phyloP scores from a whole-genome alignment of 1,140 invertebrate genomes.

The Diachasmimorpha longicaudata region DNA sequence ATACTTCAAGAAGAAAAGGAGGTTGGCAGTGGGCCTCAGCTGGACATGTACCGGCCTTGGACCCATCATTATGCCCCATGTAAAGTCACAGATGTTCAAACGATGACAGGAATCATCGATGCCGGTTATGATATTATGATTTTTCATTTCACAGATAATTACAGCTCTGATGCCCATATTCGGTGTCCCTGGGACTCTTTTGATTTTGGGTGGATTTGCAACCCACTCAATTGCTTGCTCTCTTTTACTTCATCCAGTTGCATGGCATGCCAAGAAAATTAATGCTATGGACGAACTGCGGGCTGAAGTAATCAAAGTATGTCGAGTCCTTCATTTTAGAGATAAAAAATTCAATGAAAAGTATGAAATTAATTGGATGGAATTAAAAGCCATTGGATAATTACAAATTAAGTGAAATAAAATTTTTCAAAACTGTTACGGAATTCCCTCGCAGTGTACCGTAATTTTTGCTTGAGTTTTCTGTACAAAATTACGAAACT shows the following conservation, averaged over 20 bases:
- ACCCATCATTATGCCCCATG: slow-evolving; percentile 61
- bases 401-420: too few relatives aligned
- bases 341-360: too few relatives aligned
- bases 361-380: too few relatives aligned
- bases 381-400: too few relatives aligned
- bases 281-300: neutral
- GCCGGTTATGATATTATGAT: neutral
- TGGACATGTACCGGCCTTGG: slow-evolving; percentile 60
- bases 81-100: slow-evolving; percentile 32
- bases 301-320: slow-evolving; percentile 15
- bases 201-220: slow-evolving; percentile 66
- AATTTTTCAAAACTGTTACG: too few relatives aligned
- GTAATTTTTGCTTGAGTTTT: too few relatives aligned
- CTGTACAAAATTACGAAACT: too few relatives aligned
- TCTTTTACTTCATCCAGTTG: slow-evolving; percentile 68
- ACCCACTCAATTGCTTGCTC: slow-evolving; percentile 66
- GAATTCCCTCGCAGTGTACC: too few relatives aligned
- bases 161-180: slow-evolving; percentile 62
- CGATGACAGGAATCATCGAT: neutral
- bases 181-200: slow-evolving; percentile 64
- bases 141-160: slow-evolving; percentile 59
- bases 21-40: slow-evolving; percentile 56
- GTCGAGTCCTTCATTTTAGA: neutral
- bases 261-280: slow-evolving; percentile 65
- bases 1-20: slow-evolving; percentile 57